Evolutionary conservation across 1,140 invertebrate species (phyloP), one percentile per base, ranked within the genome.

Genomic region (Meteorus sp.): DNA sequence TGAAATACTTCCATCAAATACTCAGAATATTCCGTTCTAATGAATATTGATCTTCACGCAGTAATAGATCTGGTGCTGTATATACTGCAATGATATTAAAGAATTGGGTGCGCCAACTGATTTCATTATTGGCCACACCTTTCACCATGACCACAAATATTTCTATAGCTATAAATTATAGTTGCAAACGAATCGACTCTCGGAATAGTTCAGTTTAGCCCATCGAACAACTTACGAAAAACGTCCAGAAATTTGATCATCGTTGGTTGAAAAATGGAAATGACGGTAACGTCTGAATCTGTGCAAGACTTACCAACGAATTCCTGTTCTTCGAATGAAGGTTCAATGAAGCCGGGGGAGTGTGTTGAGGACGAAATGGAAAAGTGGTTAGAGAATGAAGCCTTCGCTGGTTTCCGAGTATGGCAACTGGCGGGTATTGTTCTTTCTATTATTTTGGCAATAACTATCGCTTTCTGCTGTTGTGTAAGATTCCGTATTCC

Each of bases 401-500:
- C 60, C 7, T 55, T 78, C 0, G 60, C 62, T 56, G 78, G 76
- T 4, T 73, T 82, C 55, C 71, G 74, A 11, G 68, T 78, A 20
- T 79, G 75, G 73, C 71, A 79, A 61, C 60, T 78, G 8, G 75
- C 68, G 19, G 78, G 72, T 13, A 77, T 77, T 43, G 48, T 78
- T 47, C 57, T 80, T 43, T 75, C 73, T 66, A 75, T 77, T 51
- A 33, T 79, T 11, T 57, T 80, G 25, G 66, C 66, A 1, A 64
- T 79, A 13, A 64, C 89, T 44, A 87, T 95, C 54, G 85, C 91
- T 61, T 71, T 94, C 44, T 95, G 92, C 68, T 95, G 93, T 68
- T 93, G 93, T 66, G 84, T 93, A 45, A 87, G 89, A 54, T 92
- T 94, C 70, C 85, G 93, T 23, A 89, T 96, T 63, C 93, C 93